phyloP scores from a whole-genome alignment of 2,113 vertebrate genomes.

The Spilogale gracilis region DNA sequence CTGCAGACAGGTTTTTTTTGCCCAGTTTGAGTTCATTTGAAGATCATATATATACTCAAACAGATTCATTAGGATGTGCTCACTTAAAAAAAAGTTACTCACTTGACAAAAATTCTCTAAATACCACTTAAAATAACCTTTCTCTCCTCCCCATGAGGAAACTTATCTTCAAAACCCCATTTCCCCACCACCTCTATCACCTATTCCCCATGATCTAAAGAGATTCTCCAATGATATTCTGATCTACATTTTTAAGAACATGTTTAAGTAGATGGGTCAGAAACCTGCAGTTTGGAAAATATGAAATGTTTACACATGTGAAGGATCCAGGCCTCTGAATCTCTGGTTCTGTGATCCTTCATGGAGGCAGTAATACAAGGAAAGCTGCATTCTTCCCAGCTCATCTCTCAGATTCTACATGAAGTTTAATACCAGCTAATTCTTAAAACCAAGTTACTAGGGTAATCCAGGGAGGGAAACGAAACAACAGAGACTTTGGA shows the following conservation, averaged over 20 bases:
- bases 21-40: background rate
- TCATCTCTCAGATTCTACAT: background rate
- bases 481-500: no score
- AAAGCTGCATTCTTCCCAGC: background rate
- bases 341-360: background rate
- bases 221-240: background rate
- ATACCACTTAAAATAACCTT: background rate
- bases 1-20: background rate
- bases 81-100: background rate
- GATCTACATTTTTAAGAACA: background rate
- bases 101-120: background rate
- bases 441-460: background rate
- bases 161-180: background rate
- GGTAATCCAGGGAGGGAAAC: no score
- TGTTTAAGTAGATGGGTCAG: accelerated
- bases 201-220: background rate
- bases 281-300: background rate
- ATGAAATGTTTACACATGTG: background rate
- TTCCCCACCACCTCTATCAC: accelerated
- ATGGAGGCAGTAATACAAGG: background rate
- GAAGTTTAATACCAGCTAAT: background rate
- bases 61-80: background rate
- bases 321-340: background rate
- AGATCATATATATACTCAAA: background rate
- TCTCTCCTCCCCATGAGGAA: background rate